Conservation (phyloP, 1,140 invertebrate species). For the Nasonia giraulti region DNA sequence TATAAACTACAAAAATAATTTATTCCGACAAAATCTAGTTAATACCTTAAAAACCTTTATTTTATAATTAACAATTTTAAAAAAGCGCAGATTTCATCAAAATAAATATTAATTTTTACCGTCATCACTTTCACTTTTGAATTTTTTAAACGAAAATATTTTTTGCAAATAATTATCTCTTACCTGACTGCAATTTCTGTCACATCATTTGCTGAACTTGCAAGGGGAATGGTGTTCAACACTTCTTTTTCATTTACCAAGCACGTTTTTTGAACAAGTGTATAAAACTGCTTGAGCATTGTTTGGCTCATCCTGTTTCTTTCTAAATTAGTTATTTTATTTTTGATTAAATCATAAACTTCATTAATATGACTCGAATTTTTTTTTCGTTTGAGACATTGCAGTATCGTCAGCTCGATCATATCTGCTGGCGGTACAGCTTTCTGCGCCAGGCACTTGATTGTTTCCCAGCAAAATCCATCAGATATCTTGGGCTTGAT, state of each 20-base stretch:
- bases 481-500: slow-evolving; percentile 29
- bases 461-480: slow-evolving; percentile 44
- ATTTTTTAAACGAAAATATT: background rate
- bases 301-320: slow-evolving; percentile 20
- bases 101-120: background rate
- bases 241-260: background rate
- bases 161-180: background rate
- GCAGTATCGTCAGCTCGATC: slow-evolving; percentile 28
- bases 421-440: slow-evolving; percentile 34
- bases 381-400: slow-evolving; percentile 39
- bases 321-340: slow-evolving; percentile 28
- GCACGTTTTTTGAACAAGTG: background rate
- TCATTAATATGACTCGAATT: slow-evolving; percentile 23
- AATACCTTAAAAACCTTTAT: background rate
- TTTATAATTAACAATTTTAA: background rate
- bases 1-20: background rate
- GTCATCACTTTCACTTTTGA: background rate
- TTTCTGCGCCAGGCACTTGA: slow-evolving; percentile 18
- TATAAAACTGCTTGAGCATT: slow-evolving; percentile 18
- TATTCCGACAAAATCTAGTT: background rate
- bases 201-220: background rate
- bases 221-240: background rate
- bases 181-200: background rate
- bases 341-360: slow-evolving; percentile 29
- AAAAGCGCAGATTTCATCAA: background rate